These are phyloP conservation scores for Drosophila nannoptera DNA, from an alignment of 1,140 invertebrate species.

Conservation along the genomic window DNA sequence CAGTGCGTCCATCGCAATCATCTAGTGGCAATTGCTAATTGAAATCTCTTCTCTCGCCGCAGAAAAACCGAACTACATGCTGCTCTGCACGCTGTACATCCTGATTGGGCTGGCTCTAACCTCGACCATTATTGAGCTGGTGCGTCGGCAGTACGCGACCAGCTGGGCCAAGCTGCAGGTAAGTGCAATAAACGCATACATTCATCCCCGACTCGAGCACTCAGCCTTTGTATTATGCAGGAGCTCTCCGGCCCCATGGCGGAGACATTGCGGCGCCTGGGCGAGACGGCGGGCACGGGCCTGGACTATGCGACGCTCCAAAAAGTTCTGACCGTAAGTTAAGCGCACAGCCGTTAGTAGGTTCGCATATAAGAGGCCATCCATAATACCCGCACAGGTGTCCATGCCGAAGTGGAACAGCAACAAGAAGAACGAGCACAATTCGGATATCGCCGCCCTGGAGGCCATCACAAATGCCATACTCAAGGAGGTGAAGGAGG, in stretches of 20 bases:
- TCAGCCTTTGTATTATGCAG: constrained; percentile 74
- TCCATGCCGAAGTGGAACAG: constrained; percentile 80
- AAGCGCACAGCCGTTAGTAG: background rate
- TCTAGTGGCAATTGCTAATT: background rate
- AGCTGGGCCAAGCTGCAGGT: constrained; percentile 87
- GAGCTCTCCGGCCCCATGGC: constrained; percentile 88
- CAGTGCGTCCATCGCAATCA: constrained; percentile 81
- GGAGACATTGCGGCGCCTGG: constrained; percentile 86
- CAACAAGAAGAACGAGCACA: constrained; percentile 78
- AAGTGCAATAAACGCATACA: constrained; percentile 1
- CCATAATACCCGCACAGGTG: constrained; percentile 59
- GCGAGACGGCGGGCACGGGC: constrained; percentile 84
- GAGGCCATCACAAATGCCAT: constrained; percentile 87
- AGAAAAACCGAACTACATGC: constrained; percentile 92
- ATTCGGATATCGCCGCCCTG: constrained; percentile 85
- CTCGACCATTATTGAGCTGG: constrained; percentile 95
- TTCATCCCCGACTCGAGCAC: background rate
- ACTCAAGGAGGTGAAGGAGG: constrained; percentile 80
- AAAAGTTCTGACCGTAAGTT: constrained; percentile 82
- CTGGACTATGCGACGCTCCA: constrained; percentile 85
- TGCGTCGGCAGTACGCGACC: constrained; percentile 89
- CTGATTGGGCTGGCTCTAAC: constrained; percentile 95
- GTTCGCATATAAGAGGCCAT: background rate
- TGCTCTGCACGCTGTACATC: constrained; percentile 94
- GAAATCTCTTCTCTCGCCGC: constrained; percentile 37